Percentiles rank a stretch among this genome's conserved stretches.
phyloP scores from a whole-genome alignment of 2,888 invertebrate genomes.

The Synanthedon vespiformis region DNA sequence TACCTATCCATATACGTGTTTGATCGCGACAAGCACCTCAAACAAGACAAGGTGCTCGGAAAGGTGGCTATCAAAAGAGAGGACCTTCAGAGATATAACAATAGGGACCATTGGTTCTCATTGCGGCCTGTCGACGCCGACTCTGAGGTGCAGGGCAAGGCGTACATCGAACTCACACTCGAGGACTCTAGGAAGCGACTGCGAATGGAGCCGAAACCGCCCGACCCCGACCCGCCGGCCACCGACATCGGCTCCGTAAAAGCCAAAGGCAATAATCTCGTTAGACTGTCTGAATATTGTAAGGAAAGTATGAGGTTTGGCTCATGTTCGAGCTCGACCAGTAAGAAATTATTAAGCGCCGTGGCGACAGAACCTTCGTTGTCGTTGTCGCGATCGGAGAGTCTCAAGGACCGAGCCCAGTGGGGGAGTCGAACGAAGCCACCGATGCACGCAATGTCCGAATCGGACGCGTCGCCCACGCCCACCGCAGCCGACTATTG shows the following conservation, averaged over 20 bases:
- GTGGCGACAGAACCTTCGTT: slow-evolving; percentile 51
- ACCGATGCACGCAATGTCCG: slow-evolving; percentile 56
- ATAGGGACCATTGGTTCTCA: slow-evolving; percentile 94
- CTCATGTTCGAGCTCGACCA: slow-evolving; percentile 59
- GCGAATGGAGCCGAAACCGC: slow-evolving; percentile 64
- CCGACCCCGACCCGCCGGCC: slow-evolving; percentile 45
- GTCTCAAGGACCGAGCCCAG: slow-evolving; percentile 56
- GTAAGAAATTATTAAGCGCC: slow-evolving; percentile 52
- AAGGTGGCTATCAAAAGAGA: slow-evolving; percentile 88
- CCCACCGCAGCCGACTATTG: slow-evolving; percentile 65
- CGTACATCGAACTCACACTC: slow-evolving; percentile 83
- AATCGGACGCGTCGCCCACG: slow-evolving; percentile 45
- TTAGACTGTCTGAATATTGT: slow-evolving; percentile 57
- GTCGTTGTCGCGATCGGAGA: slow-evolving; percentile 59
- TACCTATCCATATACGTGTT: slow-evolving; percentile 90
- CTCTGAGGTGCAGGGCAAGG: slow-evolving; percentile 92
- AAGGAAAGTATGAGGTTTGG: slow-evolving; percentile 63
- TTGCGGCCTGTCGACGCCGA: slow-evolving; percentile 87
- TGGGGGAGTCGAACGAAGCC: slow-evolving; percentile 51
- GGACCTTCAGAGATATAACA: slow-evolving; percentile 87
- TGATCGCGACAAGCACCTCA: slow-evolving; percentile 86
- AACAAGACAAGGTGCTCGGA: slow-evolving; percentile 85
- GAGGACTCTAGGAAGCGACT: slow-evolving; percentile 69
- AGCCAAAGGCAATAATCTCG: slow-evolving; percentile 52
- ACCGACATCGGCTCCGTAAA: slow-evolving; percentile 41